phyloP scores from a whole-genome alignment of 2,113 vertebrate species.

The Psilopsiagon aurifrons region DNA sequence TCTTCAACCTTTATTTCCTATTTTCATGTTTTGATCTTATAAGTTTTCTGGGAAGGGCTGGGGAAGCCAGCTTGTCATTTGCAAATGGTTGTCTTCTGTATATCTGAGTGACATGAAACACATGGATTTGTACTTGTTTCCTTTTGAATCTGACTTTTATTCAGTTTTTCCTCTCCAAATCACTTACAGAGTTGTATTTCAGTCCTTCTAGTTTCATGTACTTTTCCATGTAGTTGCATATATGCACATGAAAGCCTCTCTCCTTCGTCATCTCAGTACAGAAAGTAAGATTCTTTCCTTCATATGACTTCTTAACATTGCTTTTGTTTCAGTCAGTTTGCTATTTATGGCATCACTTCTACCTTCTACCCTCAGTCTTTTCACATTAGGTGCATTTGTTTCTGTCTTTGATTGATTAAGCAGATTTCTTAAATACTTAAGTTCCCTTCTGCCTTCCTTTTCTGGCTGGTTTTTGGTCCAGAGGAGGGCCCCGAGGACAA shows the following conservation, averaged over 20 bases:
- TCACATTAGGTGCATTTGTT: neutral
- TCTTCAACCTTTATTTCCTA: neutral
- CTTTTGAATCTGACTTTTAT: neutral
- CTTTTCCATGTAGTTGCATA: neutral
- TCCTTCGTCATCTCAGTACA: neutral
- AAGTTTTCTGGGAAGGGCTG: neutral
- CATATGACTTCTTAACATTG: neutral
- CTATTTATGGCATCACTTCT: neutral
- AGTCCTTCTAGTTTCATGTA: neutral
- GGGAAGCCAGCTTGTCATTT: neutral
- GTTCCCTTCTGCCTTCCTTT: neutral
- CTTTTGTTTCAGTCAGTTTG: neutral
- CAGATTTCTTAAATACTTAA: neutral
- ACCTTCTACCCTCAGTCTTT: neutral
- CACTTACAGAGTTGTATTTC: neutral
- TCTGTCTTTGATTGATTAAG: neutral
- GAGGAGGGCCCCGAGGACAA: too few species aligned
- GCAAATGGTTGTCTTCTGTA: fast-evolving
- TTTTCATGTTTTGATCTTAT: neutral
- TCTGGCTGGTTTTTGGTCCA: neutral
- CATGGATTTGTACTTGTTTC: neutral
- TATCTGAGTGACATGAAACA: neutral
- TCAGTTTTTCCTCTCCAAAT: neutral
- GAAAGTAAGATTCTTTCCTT: neutral
- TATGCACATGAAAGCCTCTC: neutral